A percentile compares a stretch with the other conserved stretches of the same genome.
phyloP scores from a whole-genome alignment of 2,797 vertebrate genomes.

The Ispidina picta region DNA sequence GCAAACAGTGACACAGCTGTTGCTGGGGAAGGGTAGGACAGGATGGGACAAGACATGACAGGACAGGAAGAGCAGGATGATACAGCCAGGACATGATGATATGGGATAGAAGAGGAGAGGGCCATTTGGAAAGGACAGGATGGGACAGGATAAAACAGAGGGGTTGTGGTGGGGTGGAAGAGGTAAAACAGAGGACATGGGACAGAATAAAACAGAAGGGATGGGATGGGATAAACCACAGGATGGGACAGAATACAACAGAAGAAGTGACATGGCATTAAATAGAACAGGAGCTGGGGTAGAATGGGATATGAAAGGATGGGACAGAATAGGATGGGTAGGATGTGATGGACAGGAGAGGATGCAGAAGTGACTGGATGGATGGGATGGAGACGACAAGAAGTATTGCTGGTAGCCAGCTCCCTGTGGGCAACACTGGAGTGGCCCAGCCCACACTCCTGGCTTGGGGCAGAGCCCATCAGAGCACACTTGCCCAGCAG shows the following conservation, averaged over 20 bases:
- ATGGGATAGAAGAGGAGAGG: neutral
- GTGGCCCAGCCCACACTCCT: neutral
- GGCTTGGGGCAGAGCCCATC: neutral
- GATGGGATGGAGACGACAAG: neutral
- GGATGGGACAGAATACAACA: neutral
- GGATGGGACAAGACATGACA: neutral
- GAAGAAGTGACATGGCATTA: neutral
- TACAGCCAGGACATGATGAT: neutral
- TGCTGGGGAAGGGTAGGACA: neutral
- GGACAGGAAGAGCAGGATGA: neutral
- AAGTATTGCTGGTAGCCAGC: neutral
- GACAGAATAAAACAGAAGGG: neutral
- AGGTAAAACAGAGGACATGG: neutral
- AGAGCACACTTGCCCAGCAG: fast-evolving
- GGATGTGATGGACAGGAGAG: no score
- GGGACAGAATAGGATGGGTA: neutral
- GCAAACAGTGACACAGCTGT: neutral
- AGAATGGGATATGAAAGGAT: no score
- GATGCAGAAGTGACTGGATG: neutral
- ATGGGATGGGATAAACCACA: no score
- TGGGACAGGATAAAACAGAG: neutral
- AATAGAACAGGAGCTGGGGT: no score
- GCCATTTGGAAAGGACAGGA: neutral
- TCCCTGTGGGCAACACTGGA: neutral
- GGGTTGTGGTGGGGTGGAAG: neutral